A percentile compares a stretch with the other conserved stretches of the same genome.
phyloP scores from a whole-genome alignment of 2,888 invertebrate species.

The Ophonus ardosiacus region DNA sequence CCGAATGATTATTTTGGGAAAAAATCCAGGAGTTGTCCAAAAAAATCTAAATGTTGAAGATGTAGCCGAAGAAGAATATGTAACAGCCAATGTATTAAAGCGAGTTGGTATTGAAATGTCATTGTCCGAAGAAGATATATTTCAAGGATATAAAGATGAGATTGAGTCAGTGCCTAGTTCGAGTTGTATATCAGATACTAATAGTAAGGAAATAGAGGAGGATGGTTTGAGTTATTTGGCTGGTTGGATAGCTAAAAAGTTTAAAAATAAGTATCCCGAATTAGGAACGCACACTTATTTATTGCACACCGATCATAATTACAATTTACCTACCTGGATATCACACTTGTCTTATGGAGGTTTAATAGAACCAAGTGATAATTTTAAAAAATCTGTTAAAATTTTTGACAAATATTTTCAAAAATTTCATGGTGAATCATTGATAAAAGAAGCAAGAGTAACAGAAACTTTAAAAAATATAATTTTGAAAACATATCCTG shows the following conservation, averaged over 20 bases:
- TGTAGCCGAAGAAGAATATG: conserved; percentile 60
- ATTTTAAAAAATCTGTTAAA: conserved; percentile 57
- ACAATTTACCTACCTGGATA: conserved; percentile 65
- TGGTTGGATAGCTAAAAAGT: conserved; percentile 65
- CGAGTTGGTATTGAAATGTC: conserved; percentile 28
- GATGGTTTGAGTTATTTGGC: conserved; percentile 64
- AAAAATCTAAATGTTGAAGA: conserved; percentile 51
- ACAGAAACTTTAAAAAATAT: conserved; percentile 5
- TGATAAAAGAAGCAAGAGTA: conserved; percentile 28
- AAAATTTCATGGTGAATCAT: conserved; percentile 52
- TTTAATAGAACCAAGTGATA: conserved; percentile 64
- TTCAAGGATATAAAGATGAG: background rate
- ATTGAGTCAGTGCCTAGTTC: background rate
- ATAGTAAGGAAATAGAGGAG: conserved; percentile 16
- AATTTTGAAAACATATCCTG: no score
- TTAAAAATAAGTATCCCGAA: conserved; percentile 57
- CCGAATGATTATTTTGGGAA: conserved; percentile 67
- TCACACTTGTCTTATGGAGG: conserved; percentile 65
- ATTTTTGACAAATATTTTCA: conserved; percentile 64
- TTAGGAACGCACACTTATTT: conserved; percentile 63
- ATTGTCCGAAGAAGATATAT: background rate
- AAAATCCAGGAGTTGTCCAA: conserved; percentile 60
- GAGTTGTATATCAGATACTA: background rate
- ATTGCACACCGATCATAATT: conserved; percentile 46
- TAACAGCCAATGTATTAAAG: conserved; percentile 55